Percentiles rank a stretch among this genome's conserved stretches.
These are phyloP conservation scores for Ptychoptera albimana DNA, from an alignment of 2,888 invertebrate genomes.

Conservation along the genomic window DNA sequence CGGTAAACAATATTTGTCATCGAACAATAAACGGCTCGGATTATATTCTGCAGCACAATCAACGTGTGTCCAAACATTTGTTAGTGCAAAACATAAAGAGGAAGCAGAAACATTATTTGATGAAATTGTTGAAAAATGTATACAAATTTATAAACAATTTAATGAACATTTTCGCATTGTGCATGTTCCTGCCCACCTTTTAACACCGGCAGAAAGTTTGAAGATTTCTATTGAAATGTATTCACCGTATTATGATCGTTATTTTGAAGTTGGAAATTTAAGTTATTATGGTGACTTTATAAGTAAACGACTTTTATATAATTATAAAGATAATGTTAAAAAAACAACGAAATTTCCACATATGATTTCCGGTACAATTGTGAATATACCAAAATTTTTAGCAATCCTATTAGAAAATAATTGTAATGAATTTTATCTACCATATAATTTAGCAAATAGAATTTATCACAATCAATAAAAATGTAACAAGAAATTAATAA, in stretches of 20 bases:
- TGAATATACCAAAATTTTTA: slow-evolving; percentile 58
- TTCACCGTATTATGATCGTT: slow-evolving; percentile 43
- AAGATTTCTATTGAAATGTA: slow-evolving; percentile 57
- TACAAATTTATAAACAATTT: slow-evolving; percentile 44
- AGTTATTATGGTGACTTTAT: slow-evolving; percentile 57
- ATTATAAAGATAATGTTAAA: slow-evolving; percentile 35
- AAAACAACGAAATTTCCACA: slow-evolving; percentile 44
- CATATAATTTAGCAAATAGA: no score
- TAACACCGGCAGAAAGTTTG: slow-evolving; percentile 48
- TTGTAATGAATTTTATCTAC: neutral
- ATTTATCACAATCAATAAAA: no score
- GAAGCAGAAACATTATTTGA: slow-evolving; percentile 39
- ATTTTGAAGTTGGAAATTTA: slow-evolving; percentile 57
- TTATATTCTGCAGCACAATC: slow-evolving; percentile 55
- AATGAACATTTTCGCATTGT: slow-evolving; percentile 51
- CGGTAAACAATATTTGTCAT: slow-evolving; percentile 47
- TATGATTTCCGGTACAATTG: slow-evolving; percentile 52
- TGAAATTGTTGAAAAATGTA: slow-evolving; percentile 34
- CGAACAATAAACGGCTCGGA: slow-evolving; percentile 27
- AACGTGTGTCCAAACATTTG: slow-evolving; percentile 50
- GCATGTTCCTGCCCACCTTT: slow-evolving; percentile 40
- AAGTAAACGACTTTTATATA: slow-evolving; percentile 60
- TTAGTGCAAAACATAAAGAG: slow-evolving; percentile 33
- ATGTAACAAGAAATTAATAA: no score
- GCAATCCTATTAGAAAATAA: slow-evolving; percentile 56